Evolutionary conservation across 2,888 invertebrate genomes (phyloP), one percentile per base, ranked within the genome.

Genomic region (Stramonita haemastoma): DNA sequence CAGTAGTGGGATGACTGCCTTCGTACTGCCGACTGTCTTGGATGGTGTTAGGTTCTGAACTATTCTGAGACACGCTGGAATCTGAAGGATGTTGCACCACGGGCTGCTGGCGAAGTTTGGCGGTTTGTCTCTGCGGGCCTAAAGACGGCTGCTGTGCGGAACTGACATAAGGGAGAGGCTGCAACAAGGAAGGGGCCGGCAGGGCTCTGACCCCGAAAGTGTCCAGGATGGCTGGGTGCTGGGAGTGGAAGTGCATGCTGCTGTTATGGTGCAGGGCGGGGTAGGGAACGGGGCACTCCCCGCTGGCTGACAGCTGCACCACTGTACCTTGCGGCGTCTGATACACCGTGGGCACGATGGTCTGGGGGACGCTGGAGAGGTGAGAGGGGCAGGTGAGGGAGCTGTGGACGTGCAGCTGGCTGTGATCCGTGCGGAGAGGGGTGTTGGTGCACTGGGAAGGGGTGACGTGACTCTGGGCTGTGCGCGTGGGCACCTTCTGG

Each of bases 61-160:
- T 86, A 19, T 66, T 57, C 66, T 60, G 60, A 19, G 86, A 86
- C 86, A 86, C 34, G 66, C 86, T 86, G 17, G 34, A 86, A 1
- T 86, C 86, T 19, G 86, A 86, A 4, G 86, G 87, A 22, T 87
- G 73, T 46, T 87, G 87, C 70, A 73, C 73, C 73, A 73, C 73
- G 17, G 70, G 87, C 87, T 70, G 73, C 29, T 86, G 87, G 46
- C 8, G 57, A 19, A 32, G 0, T 57, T n/a, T 57, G 29, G 85
- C 11, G 22, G 26, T 46, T 6, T 83, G 26, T 13, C 46, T n/a
- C 60, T 86, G 86, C 57, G 57, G 66, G 4, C 8, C 86, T 46
- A 26, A 46, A 22, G 81, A 46, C 22, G 81, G 81, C 32, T 57
- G 26, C 29, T 57, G 26, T 19, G 29, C 34, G 1, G 32, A 66